These are phyloP conservation scores for Drosophila seguyi DNA, from an alignment of 1,140 invertebrate genomes.

Conservation along the genomic window DNA sequence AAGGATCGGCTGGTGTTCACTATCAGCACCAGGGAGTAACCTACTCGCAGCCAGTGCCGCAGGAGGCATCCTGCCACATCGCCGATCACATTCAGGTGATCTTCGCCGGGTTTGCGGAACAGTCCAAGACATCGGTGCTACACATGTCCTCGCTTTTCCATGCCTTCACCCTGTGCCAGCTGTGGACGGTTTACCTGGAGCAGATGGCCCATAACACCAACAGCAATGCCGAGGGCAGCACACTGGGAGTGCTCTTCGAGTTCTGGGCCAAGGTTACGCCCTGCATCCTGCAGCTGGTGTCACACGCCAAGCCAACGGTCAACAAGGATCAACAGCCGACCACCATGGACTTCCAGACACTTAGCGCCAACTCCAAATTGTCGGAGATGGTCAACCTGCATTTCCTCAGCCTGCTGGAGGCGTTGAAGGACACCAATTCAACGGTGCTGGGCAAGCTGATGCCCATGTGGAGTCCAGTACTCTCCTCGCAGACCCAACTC, in stretches of 20 bases:
- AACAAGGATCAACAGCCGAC: slow-evolving; percentile 58
- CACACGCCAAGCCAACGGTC: slow-evolving; percentile 93
- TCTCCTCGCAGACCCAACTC: slow-evolving; percentile 94
- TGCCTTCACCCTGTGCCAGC: slow-evolving; percentile 93
- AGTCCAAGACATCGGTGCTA: slow-evolving; percentile 94
- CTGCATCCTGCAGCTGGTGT: slow-evolving; percentile 95
- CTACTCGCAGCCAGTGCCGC: slow-evolving; percentile 94
- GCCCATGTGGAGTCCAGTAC: slow-evolving; percentile 95
- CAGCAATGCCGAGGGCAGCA: slow-evolving; percentile 90
- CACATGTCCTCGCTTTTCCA: slow-evolving; percentile 97
- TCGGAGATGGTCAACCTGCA: slow-evolving; percentile 99
- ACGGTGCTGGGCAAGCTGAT: slow-evolving; percentile 94
- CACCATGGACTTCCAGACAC: slow-evolving; percentile 65
- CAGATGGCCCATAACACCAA: slow-evolving; percentile 90
- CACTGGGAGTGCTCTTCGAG: slow-evolving; percentile 95
- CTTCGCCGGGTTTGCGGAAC: slow-evolving; percentile 98
- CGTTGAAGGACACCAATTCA: slow-evolving; percentile 97
- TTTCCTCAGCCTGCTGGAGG: slow-evolving; percentile 97
- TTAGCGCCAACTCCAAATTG: slow-evolving; percentile 87
- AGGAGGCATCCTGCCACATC: slow-evolving; percentile 97
- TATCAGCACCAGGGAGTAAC: slow-evolving; percentile 81
- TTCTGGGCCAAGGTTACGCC: slow-evolving; percentile 99
- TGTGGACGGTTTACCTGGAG: slow-evolving; percentile 99
- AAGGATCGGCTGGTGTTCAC: slow-evolving; percentile 58
- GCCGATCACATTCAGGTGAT: slow-evolving; percentile 98